phyloP scores from a whole-genome alignment of 2,888 invertebrate genomes.

The Anthrax anthrax region DNA sequence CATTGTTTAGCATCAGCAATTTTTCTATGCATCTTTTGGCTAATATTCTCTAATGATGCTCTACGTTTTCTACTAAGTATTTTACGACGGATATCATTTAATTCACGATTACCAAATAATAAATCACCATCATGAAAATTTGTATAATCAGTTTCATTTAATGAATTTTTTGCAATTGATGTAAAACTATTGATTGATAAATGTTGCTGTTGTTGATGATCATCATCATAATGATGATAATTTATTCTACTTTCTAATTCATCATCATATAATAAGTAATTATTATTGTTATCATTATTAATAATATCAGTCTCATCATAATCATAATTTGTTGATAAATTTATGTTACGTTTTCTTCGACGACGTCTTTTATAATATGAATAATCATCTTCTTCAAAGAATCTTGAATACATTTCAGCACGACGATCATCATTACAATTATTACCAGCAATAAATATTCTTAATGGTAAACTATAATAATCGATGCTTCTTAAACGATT shows the following conservation, averaged over 20 bases:
- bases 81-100: slow-evolving; percentile 37
- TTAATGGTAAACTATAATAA: slow-evolving; percentile 65
- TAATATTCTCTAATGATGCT: slow-evolving; percentile 36
- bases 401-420: slow-evolving; percentile 34
- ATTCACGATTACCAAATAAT: slow-evolving; percentile 41
- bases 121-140: slow-evolving; percentile 37
- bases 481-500: slow-evolving; percentile 64
- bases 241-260: background rate
- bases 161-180: background rate
- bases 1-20: slow-evolving; percentile 68
- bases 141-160: slow-evolving; percentile 16
- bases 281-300: slow-evolving; percentile 7
- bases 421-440: slow-evolving; percentile 51
- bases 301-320: slow-evolving; percentile 10
- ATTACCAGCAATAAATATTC: slow-evolving; percentile 58
- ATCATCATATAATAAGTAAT: slow-evolving; percentile 6
- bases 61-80: slow-evolving; percentile 40
- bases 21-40: slow-evolving; percentile 48
- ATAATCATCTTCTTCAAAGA: slow-evolving; percentile 44
- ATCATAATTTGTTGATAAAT: background rate
- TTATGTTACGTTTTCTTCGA: background rate
- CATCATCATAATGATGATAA: background rate
- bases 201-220: background rate
- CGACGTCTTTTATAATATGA: slow-evolving; percentile 40
- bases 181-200: background rate